phyloP scores from a whole-genome alignment of 2,888 invertebrate species.

The Homarus gammarus region DNA sequence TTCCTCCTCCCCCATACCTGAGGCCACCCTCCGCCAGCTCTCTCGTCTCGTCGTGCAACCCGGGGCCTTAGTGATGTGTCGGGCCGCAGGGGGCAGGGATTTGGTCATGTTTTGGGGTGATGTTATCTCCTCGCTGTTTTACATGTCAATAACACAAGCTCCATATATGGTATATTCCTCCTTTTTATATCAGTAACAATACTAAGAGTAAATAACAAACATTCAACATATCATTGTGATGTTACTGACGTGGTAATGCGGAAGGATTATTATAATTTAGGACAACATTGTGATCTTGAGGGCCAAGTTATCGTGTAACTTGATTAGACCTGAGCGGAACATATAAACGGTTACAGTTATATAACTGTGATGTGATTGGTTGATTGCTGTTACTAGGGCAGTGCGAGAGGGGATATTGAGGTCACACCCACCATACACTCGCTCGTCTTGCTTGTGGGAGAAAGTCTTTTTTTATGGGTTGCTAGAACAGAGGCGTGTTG shows the following conservation, averaged over 20 bases:
- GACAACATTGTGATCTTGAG: no score
- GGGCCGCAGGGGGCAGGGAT: constrained; percentile 20
- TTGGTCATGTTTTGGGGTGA: constrained; percentile 25
- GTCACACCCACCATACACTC: constrained; percentile 31
- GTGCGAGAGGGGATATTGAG: constrained; percentile 12
- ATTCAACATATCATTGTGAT: no score
- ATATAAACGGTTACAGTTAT: constrained; percentile 34
- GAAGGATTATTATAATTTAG: neutral
- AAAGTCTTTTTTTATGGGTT: neutral
- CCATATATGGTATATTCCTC: neutral
- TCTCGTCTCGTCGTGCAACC: neutral
- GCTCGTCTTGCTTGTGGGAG: constrained; percentile 12
- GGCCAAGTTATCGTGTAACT: no score
- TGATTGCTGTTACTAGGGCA: constrained; percentile 33
- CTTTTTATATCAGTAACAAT: no score
- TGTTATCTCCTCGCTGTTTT: constrained; percentile 15
- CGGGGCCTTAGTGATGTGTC: neutral
- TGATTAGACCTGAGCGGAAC: neutral
- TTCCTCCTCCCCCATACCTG: neutral
- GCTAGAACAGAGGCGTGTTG: neutral
- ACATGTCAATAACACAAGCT: constrained; percentile 3
- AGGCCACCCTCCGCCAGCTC: neutral
- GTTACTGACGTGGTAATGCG: neutral
- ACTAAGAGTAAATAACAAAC: no score
- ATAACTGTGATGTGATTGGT: constrained; percentile 24